Percentiles rank a stretch among this genome's conserved stretches.
phyloP scores from a whole-genome alignment of 2,888 invertebrate genomes.

The Pseudoips prasinana region DNA sequence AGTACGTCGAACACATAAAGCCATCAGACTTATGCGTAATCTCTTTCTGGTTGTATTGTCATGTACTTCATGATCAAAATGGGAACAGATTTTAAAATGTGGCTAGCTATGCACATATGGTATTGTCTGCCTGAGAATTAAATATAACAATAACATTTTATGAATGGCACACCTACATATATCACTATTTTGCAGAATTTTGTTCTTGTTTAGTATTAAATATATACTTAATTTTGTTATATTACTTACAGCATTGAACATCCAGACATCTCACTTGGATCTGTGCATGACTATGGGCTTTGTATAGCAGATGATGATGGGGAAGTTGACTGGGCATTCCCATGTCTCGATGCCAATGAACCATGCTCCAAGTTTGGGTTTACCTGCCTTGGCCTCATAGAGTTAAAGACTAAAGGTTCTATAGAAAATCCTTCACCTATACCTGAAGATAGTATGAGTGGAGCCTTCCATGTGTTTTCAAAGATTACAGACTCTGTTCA shows the following conservation, averaged over 20 bases:
- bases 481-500: conserved; percentile 59
- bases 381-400: conserved; percentile 92
- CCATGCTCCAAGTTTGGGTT: conserved; percentile 97
- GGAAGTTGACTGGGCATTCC: conserved; percentile 96
- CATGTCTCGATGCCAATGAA: conserved; percentile 93
- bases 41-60: too few species aligned
- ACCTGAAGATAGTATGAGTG: conserved; percentile 61
- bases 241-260: conserved; percentile 83
- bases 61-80: too few species aligned
- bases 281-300: conserved; percentile 89
- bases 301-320: conserved; percentile 98
- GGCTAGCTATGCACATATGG: too few species aligned
- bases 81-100: too few species aligned
- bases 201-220: too few species aligned
- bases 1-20: too few species aligned
- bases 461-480: conserved; percentile 59
- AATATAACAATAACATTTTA: too few species aligned
- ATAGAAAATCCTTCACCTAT: conserved; percentile 54
- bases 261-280: conserved; percentile 83
- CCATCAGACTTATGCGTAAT: too few species aligned
- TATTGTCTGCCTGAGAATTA: too few species aligned
- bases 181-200: too few species aligned
- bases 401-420: conserved; percentile 80
- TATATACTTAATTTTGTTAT: too few species aligned
- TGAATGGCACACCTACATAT: too few species aligned